Conservation (phyloP, 2,113 vertebrate genomes). For the Alces alces region DNA sequence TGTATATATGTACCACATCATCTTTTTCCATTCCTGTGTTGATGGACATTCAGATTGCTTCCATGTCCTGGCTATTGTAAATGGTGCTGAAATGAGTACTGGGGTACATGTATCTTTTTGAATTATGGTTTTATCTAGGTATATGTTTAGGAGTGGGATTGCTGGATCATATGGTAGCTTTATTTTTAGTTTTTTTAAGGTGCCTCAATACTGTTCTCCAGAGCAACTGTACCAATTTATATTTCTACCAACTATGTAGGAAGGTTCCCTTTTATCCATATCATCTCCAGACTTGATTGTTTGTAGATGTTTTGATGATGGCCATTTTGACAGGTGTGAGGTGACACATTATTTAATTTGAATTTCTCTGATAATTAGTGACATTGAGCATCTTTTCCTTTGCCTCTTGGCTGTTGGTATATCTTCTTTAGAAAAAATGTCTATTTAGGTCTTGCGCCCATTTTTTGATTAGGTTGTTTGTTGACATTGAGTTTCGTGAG, state of each 20-base stretch:
- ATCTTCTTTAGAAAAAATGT: not conserved
- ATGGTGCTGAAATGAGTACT: not conserved
- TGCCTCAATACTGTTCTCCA: not conserved
- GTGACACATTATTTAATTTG: not conserved
- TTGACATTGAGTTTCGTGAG: rapidly evolving
- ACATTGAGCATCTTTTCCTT: not conserved
- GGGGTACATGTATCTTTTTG: not conserved
- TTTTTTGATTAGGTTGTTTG: not conserved
- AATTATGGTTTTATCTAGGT: not conserved
- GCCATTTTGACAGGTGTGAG: not conserved
- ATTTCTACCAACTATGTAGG: not conserved
- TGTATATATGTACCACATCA: not conserved
- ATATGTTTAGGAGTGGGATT: not conserved
- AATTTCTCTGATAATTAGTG: not conserved
- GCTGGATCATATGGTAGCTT: not conserved
- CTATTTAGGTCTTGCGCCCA: not conserved
- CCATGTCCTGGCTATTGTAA: not conserved
- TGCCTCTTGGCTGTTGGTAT: not conserved
- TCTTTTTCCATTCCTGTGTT: not conserved
- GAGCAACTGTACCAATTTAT: not conserved
- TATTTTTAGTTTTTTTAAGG: not conserved
- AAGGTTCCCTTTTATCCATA: not conserved
- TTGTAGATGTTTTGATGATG: not conserved
- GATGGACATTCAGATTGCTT: not conserved
- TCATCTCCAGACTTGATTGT: not conserved